Percentiles rank a stretch among this genome's conserved stretches.
phyloP scores from a whole-genome alignment of 2,113 vertebrate genomes.

The Hippocampus abdominalis region DNA sequence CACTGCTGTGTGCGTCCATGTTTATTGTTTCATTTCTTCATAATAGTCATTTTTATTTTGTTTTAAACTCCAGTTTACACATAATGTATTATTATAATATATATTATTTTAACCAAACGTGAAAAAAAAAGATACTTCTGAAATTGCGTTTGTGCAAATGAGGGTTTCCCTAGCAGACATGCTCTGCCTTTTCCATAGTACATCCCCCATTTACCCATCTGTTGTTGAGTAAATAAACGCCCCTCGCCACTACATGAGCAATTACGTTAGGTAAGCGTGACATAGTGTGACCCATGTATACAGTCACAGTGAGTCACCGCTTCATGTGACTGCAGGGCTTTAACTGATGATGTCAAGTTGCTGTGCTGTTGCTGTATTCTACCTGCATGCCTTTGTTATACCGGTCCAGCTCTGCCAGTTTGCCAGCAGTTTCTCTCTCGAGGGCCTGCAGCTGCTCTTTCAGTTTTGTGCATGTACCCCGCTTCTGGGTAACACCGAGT shows the following conservation, averaged over 20 bases:
- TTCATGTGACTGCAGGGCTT: not conserved
- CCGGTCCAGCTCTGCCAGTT: slow-evolving; percentile 86
- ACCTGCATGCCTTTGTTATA: slow-evolving; percentile 90
- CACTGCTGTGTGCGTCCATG: too few species aligned
- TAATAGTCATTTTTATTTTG: too few species aligned
- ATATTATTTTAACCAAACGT: too few species aligned
- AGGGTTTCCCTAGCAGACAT: not conserved
- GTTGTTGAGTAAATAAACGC: not conserved
- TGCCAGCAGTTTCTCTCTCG: slow-evolving; percentile 86
- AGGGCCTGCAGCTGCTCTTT: slow-evolving; percentile 82
- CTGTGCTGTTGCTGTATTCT: not conserved
- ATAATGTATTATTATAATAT: too few species aligned
- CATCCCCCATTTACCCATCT: not conserved
- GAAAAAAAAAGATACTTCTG: too few species aligned
- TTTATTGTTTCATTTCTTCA: too few species aligned
- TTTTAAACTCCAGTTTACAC: too few species aligned
- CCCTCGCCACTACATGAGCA: not conserved
- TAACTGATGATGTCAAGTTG: not conserved
- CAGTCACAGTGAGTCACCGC: not conserved
- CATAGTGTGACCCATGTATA: not conserved
- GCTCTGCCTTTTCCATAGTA: not conserved
- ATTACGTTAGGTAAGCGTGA: not conserved
- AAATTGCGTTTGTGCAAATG: not conserved
- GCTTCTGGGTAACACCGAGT: slow-evolving; percentile 78
- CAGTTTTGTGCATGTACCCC: slow-evolving; percentile 82